phyloP scores from a whole-genome alignment of 2,888 invertebrate genomes.

The Adelognathus sp. region DNA sequence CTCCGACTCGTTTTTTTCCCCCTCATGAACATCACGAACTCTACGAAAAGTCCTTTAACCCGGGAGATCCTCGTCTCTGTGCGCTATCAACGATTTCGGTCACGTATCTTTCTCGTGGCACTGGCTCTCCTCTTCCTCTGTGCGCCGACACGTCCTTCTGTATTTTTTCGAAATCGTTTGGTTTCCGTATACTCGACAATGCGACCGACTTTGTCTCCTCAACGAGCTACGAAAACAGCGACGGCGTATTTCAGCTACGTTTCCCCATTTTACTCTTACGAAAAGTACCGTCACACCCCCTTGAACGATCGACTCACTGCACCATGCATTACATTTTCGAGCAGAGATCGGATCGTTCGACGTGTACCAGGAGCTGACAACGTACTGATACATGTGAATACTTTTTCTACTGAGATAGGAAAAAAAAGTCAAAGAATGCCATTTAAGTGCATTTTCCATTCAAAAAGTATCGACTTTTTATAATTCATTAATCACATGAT shows the following conservation, averaged over 20 bases:
- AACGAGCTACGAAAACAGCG: background rate
- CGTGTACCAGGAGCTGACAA: background rate
- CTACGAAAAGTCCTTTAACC: constrained; percentile 28
- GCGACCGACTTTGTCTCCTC: background rate
- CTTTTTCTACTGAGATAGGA: too few relatives aligned
- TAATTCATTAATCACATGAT: too few relatives aligned
- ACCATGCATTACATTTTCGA: background rate
- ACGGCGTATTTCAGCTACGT: background rate
- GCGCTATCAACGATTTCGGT: constrained; percentile 54
- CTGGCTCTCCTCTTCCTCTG: constrained; percentile 12
- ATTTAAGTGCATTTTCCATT: too few relatives aligned
- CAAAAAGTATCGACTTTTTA: too few relatives aligned
- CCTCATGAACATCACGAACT: constrained; percentile 34
- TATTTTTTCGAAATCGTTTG: constrained; percentile 51
- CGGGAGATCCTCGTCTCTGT: background rate
- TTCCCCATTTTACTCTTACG: constrained; percentile 34
- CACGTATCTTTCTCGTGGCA: constrained; percentile 52
- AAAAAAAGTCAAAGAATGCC: too few relatives aligned
- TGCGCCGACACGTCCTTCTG: constrained; percentile 28
- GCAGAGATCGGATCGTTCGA: background rate
- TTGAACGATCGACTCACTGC: background rate
- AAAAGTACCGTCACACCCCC: constrained; percentile 4
- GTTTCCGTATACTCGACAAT: constrained; percentile 38
- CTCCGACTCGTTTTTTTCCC: constrained; percentile 11
- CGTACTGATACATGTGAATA: too few relatives aligned